Base-by-base conservation (phyloP, 2,888 invertebrate species). In the Steinernema hermaphroditum region DNA sequence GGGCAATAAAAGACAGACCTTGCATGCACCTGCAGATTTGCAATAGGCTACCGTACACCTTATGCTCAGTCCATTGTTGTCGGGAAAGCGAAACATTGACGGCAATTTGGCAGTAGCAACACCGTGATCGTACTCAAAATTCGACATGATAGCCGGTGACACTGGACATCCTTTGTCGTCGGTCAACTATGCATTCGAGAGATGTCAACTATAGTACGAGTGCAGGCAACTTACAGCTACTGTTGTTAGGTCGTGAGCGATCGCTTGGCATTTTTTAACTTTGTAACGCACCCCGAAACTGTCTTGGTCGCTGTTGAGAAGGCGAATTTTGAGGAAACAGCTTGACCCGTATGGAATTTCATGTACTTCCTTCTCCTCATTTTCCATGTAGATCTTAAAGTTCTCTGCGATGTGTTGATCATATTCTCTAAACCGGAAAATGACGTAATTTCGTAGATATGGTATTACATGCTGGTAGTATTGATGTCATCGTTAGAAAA, bases 1-100 rank as follows among this genome's bases (percentile, higher is more conserved):
- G 12, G 4, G 6, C 37, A 37, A 37, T 37, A 22, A 22, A 22
- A 6, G 4, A 14, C 32, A 29, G 1, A 62, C 62, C 4, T 29
- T 62, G 62, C 62, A 62, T 8, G 9, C 19, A 29, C 9, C 16
- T 6, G 62, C 2, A 2, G 62, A 14, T 6, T 1, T n/a, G 16
- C 62, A 62, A 9, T 14, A 1, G 8, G 27, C 9, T 14, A 62
- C 62, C 1, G 62, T 4, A 27, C 62, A 62, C 16, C 16, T 16
- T 16, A 62, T 62, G 16, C 27, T 29, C 16, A 62, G 16, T 6
- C 2, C 62, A 1, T 62, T 19, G 6, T 27, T 16, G n/a, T 62
- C 34, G 6, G 62, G 62, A 62, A 62, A 62, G 27, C 62, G 62
- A n/a, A 62, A 62, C 62, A 62, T 62, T 1, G 62, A 62, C 4